Conservation (phyloP, 2,797 vertebrate species). For the Emys orbicularis region DNA sequence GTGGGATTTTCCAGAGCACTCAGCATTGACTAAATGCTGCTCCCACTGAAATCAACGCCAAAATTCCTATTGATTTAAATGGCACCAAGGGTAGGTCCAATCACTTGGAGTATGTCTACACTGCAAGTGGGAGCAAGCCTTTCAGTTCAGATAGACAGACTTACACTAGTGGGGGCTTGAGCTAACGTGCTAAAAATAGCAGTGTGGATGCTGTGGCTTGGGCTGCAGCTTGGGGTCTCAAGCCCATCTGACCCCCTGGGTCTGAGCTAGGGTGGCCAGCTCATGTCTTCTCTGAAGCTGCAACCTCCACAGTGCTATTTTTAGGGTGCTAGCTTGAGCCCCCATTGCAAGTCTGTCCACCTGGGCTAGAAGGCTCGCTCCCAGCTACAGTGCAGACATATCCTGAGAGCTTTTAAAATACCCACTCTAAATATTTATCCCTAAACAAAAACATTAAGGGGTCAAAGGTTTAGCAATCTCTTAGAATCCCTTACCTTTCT, state of each 20-base stretch:
- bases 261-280: not conserved
- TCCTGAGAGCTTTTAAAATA: not conserved
- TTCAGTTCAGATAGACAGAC: not conserved
- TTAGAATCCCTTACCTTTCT: conserved; percentile 77
- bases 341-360: not conserved
- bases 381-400: not conserved
- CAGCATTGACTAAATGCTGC: not conserved
- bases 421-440: not conserved
- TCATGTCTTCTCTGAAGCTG: not conserved
- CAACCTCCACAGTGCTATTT: not conserved
- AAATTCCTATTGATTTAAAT: not conserved
- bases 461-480: not conserved
- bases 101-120: not conserved
- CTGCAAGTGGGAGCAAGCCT: not conserved
- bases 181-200: not conserved
- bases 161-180: not conserved
- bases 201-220: not conserved
- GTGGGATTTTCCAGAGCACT: not conserved
- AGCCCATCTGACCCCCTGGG: not conserved
- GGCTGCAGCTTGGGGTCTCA: not conserved
- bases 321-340: not conserved
- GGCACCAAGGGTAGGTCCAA: not conserved
- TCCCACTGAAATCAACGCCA: not conserved
- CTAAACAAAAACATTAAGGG: not conserved
- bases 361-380: not conserved